A percentile compares a stretch with the other conserved stretches of the same genome.
Conservation (phyloP, 2,113 vertebrate genomes). For the Pteruthius melanotis region DNA sequence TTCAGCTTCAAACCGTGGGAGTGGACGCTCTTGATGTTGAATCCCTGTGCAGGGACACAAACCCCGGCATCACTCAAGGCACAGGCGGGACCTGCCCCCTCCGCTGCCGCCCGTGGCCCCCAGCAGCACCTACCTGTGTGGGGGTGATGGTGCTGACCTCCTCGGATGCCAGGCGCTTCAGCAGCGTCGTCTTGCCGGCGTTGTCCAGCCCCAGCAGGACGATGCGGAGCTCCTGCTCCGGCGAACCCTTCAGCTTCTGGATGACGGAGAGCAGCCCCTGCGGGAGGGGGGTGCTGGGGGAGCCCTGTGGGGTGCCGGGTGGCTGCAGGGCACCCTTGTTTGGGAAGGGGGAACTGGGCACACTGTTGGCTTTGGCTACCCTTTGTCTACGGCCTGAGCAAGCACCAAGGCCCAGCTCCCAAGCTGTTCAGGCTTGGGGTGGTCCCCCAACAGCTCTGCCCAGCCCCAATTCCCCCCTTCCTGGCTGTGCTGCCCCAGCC, state of each 20-base stretch:
- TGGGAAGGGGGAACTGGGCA: neutral
- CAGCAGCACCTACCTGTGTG: conserved; percentile 75
- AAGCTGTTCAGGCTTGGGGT: neutral
- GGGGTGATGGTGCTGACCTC: conserved; percentile 87
- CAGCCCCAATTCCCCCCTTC: neutral
- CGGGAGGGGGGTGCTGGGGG: neutral
- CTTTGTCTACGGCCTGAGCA: neutral
- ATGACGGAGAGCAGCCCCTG: conserved; percentile 87
- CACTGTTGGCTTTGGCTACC: neutral
- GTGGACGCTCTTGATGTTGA: conserved; percentile 86
- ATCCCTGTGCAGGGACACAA: conserved; percentile 64
- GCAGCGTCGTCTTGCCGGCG: conserved; percentile 84
- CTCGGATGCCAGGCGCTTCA: conserved; percentile 82
- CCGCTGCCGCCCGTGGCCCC: rapidly evolving
- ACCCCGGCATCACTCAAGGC: rapidly evolving
- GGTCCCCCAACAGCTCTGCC: neutral
- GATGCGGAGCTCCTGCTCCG: conserved; percentile 82
- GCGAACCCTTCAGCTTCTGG: conserved; percentile 80
- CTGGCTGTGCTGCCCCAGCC: neutral
- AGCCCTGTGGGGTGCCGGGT: neutral
- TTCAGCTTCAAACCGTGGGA: conserved; percentile 84
- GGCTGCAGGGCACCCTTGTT: neutral
- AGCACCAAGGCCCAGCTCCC: neutral
- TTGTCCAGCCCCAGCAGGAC: conserved; percentile 87
- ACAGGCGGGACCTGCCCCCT: neutral